These are phyloP conservation scores for Pollenia labialis DNA, from an alignment of 2,888 invertebrate species.

Conservation along the genomic window DNA sequence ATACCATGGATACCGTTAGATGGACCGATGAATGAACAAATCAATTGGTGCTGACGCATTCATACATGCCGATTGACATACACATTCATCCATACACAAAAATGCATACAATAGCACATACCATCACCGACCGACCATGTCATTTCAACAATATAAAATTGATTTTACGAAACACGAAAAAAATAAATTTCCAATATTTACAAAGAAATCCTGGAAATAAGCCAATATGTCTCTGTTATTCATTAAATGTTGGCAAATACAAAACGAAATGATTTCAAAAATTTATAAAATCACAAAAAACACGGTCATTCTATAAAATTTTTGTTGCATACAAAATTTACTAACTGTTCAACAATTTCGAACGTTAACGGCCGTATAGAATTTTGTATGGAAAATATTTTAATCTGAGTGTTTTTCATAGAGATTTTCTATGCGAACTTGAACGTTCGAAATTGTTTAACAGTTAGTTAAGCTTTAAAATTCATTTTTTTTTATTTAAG, in stretches of 20 bases:
- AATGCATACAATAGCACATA: not conserved
- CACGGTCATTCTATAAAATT: not conserved
- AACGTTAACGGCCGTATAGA: no score
- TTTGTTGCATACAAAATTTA: no score
- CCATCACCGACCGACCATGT: not conserved
- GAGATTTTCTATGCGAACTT: no score
- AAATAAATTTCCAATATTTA: constrained; percentile 23
- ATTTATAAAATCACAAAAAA: constrained; percentile 14
- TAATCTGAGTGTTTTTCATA: no score
- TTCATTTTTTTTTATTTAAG: no score
- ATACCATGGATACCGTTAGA: constrained; percentile 23
- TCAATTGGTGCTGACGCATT: constrained; percentile 65
- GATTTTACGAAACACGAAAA: constrained; percentile 2
- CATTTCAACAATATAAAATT: constrained; percentile 46
- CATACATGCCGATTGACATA: not conserved
- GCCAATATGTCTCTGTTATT: constrained; percentile 58
- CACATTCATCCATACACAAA: not conserved
- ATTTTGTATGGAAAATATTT: no score
- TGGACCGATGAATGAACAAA: constrained; percentile 47
- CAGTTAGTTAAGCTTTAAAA: no score
- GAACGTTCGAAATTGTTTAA: no score
- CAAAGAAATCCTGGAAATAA: constrained; percentile 48
- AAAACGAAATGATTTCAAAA: constrained; percentile 14
- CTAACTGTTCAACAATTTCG: no score
- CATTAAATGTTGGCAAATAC: constrained; percentile 61